Percentiles rank a stretch among this genome's conserved stretches.
These are phyloP conservation scores for Oryzias celebensis DNA, from an alignment of 2,113 vertebrate species.

Conservation along the genomic window DNA sequence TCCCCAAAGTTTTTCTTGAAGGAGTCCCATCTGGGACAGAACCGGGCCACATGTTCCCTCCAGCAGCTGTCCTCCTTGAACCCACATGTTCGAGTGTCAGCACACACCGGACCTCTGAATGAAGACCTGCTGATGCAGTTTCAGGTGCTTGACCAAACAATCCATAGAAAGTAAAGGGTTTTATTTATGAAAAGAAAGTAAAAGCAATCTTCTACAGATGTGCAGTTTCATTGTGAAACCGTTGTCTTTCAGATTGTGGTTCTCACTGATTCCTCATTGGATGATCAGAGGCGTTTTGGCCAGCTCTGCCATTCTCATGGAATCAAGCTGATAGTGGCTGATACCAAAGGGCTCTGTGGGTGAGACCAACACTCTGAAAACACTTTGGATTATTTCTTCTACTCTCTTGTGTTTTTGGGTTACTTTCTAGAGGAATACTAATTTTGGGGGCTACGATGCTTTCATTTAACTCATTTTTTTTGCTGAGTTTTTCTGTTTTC, in stretches of 20 bases:
- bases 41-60: constrained; percentile 78
- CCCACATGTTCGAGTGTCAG: constrained; percentile 65
- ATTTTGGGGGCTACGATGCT: no score
- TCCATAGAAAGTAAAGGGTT: no score
- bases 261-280: constrained; percentile 82
- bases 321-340: constrained; percentile 82
- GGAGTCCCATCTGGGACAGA: constrained; percentile 77
- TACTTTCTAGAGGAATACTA: no score
- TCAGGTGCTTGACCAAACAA: constrained; percentile 71
- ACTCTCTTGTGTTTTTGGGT: no score
- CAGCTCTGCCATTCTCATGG: constrained; percentile 76
- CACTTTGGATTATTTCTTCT: no score
- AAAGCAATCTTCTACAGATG: no score
- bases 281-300: constrained; percentile 83
- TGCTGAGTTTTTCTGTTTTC: no score
- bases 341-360: constrained; percentile 87
- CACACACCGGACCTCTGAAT: constrained; percentile 61
- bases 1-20: constrained; percentile 82
- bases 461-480: no score
- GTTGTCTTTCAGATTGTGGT: constrained; percentile 83
- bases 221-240: no score
- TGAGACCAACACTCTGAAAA: constrained; percentile 47
- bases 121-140: constrained; percentile 76
- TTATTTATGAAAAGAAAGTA: no score
- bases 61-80: constrained; percentile 78